Conservation (phyloP, 2,797 vertebrate genomes). For the Neostethus bicornis region DNA sequence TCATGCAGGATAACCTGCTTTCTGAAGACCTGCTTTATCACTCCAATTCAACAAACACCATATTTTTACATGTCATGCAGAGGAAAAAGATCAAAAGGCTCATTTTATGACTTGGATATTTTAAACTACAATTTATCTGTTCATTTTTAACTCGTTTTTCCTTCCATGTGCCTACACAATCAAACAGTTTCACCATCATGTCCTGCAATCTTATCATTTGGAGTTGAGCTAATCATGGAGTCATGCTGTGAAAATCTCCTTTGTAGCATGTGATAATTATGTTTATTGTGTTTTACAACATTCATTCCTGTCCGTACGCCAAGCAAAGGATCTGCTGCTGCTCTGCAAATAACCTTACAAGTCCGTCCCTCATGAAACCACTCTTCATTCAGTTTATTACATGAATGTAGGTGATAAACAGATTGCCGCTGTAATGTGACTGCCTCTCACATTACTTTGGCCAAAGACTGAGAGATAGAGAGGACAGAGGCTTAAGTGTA, state of each 20-base stretch:
- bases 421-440: constrained; percentile 48
- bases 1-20: constrained; percentile 6
- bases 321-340: constrained; percentile 22
- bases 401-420: constrained; percentile 40
- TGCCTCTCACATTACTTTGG: constrained; percentile 36
- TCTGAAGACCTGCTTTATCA: not conserved
- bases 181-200: not conserved
- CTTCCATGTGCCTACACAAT: not conserved
- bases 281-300: constrained; percentile 18
- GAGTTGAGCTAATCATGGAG: constrained; percentile 14
- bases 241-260: constrained; percentile 4
- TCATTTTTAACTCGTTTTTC: not conserved
- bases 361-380: constrained; percentile 21
- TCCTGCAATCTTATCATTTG: constrained; percentile 1
- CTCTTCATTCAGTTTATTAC: constrained; percentile 11
- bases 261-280: not conserved
- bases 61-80: not conserved
- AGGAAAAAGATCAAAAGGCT: not conserved
- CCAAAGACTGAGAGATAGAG: constrained; percentile 34
- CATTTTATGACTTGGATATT: no score
- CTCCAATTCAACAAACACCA: not conserved
- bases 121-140: no score
- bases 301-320: constrained; percentile 23
- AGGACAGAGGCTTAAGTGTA: constrained; percentile 67
- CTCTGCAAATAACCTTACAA: constrained; percentile 18